Base-by-base conservation (phyloP, 2,888 invertebrate genomes). In the Caenorhabditis sp. region DNA sequence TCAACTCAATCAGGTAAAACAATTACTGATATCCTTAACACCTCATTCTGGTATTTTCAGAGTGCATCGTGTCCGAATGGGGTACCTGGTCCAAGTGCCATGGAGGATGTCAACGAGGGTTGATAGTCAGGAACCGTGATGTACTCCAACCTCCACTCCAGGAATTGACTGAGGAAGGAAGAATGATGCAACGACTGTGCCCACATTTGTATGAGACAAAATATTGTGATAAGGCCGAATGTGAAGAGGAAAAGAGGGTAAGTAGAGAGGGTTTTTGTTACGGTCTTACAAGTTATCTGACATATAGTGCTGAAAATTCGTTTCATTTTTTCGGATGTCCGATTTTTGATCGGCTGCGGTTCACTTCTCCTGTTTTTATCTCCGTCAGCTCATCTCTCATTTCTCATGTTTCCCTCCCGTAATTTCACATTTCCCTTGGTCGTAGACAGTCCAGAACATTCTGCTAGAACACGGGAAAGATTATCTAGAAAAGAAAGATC, bases 61-160 rank as follows among this genome's bases (percentile, higher is more conserved):
- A 88, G 54, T 88, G 88, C 66, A 56, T 80, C 22, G 86, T 88
- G 0, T 85, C 86, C 0, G 75, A 82, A 47, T 88, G 88, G 88
- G 81, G 83, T 10, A 70, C 68, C 19, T 88, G 88, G 88, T 76
- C 83, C 0, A 70, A 80, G 54, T 88, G 88, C 68, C 81, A 83
- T 49, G 88, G 88, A 14, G 85, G 84, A 19, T 88, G 88, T 61
- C 64, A 79, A 26, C 69, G 69, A 31, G 86, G 85, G 1, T 68
- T 85, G n/a, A 75, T 82, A 22, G 85, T 85, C 5, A 56, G 86
- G 44, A 87, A 87, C 41, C 82, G 88, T 35, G 88, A 88, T 72
- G 88, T 88, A 10, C 49, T 85, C 0, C 70, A 82, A 51, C 88
- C 88, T 14, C 85, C 88, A 4, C 58, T 88, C 16, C 87, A 85